Percentiles rank a stretch among this genome's conserved stretches.
phyloP scores from a whole-genome alignment of 2,797 vertebrate species.

The Falco peregrinus region DNA sequence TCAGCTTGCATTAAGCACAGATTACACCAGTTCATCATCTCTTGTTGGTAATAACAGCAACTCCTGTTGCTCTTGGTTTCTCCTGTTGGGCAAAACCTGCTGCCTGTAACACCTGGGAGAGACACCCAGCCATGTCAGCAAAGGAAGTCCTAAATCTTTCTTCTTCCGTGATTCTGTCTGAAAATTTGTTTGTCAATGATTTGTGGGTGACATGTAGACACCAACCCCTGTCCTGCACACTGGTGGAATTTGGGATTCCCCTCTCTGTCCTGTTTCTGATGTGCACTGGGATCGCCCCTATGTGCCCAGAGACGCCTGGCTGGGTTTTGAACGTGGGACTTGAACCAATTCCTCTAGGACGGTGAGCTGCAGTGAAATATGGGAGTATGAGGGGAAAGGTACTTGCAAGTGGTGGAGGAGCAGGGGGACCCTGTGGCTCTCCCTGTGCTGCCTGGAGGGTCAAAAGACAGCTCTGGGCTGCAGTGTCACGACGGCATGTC shows the following conservation, averaged over 20 bases:
- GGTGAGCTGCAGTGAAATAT: not conserved
- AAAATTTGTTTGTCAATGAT: not conserved
- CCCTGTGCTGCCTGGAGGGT: not conserved
- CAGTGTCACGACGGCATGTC: fast-evolving
- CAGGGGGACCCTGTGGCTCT: fast-evolving
- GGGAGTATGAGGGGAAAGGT: not conserved
- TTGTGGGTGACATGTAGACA: not conserved
- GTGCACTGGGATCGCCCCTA: not conserved
- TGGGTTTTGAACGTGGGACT: not conserved
- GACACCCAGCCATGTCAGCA: not conserved
- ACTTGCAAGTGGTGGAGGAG: not conserved
- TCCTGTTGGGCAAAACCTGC: not conserved
- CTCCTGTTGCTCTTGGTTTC: fast-evolving
- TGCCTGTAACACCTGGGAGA: not conserved
- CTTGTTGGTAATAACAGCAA: not conserved
- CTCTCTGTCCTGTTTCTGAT: not conserved
- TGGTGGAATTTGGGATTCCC: not conserved
- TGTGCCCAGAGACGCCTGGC: not conserved
- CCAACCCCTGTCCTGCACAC: no score
- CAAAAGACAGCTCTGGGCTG: not conserved
- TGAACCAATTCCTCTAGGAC: not conserved
- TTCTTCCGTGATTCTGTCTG: not conserved
- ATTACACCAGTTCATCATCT: not conserved
- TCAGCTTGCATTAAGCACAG: not conserved
- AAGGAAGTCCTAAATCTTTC: not conserved